phyloP scores from a whole-genome alignment of 2,113 vertebrate species.

The Chionodraco myersi region DNA sequence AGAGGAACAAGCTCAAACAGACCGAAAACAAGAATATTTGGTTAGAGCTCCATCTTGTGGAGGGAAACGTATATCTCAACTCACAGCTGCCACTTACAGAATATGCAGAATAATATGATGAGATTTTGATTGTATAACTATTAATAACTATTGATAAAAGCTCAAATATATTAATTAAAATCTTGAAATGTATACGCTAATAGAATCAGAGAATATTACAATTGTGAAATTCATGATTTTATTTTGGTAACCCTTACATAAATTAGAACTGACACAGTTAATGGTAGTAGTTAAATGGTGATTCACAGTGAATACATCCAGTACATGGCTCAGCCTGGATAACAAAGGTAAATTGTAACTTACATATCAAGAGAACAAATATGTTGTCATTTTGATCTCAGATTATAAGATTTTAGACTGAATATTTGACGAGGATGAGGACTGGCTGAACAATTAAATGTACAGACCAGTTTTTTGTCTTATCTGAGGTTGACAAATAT shows the following conservation, averaged over 20 bases:
- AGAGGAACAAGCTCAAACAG: background rate
- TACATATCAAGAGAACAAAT: background rate
- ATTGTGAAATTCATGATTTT: background rate
- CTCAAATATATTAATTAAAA: background rate
- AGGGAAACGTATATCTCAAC: background rate
- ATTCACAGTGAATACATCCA: background rate
- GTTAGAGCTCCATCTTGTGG: slow-evolving; percentile 68
- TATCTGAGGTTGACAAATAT: background rate
- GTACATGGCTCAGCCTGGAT: background rate
- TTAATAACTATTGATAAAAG: background rate
- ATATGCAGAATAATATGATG: background rate
- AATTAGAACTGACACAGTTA: background rate
- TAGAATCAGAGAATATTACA: background rate
- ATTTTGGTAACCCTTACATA: background rate
- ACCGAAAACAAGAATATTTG: slow-evolving; percentile 5
- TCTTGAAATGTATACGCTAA: background rate
- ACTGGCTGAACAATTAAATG: background rate
- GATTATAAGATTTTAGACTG: background rate
- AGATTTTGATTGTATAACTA: background rate
- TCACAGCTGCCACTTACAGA: background rate
- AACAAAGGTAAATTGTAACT: background rate
- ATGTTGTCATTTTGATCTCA: background rate
- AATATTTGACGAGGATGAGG: background rate
- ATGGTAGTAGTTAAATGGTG: background rate
- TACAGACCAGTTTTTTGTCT: background rate